Base-by-base conservation (phyloP, 2,113 vertebrate species). In the Percopsis transmontana region DNA sequence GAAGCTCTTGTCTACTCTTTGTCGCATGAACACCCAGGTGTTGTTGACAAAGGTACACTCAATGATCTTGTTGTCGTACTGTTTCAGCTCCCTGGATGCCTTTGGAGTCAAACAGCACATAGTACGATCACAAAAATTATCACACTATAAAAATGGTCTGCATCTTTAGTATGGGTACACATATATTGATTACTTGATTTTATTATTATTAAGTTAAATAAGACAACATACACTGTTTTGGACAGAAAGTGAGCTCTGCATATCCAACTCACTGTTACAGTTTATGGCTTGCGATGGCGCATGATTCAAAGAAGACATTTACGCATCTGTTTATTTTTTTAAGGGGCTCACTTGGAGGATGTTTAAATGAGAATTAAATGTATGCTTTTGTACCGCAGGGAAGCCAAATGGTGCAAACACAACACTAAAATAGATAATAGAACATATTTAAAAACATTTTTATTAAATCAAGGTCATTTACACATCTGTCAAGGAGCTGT, bases 61-160 rank as follows among this genome's bases (percentile, higher is more conserved):
- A 85, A 99, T 98, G 89, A 99, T 99, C 93, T 99, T 99, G 91
- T 96, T 99, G 91, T 99, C 96, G 0, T 98, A 99, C 70, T 93
- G 94, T 75, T 94, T 98, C 87, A 99, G 92, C 24, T 99, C 97
- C 88, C 96, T 99, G 62, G 95, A 94, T 72, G 94, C 95, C 97
- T 99, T 91, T 44, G 52, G 16, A 62, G 62, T 76, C 33, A 44
- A 21, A 55, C 18, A 74, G 45, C 12, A 74, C 33, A 80, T 2
- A 51, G 67, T 39, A 66, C 21, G 41, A 63, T 27, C 19, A 21
- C 20, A 23, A n/a, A n/a, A n/a, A n/a, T n/a, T n/a, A 21, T 48
- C 47, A 48, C 16, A 6, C 47, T n/a, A 16, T n/a, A 15, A 3
- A 48, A n/a, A n/a, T 48, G 0, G 18, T 7, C 27, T 5, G 47